Evolutionary conservation across 2,113 vertebrate genomes (phyloP).

Genomic region (Miniopterus natalensis): DNA sequence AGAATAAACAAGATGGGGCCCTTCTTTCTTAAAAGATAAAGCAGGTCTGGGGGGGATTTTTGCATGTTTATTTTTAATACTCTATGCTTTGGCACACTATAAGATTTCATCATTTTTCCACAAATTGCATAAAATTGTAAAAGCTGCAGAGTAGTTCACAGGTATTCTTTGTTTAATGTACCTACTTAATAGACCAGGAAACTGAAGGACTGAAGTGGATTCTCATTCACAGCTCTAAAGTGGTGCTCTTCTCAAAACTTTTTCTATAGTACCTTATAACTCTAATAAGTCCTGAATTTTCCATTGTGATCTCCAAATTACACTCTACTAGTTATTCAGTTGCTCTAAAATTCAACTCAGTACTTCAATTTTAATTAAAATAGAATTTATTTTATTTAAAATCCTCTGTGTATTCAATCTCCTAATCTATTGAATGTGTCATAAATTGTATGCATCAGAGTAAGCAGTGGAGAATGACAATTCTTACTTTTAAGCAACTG

Average conservation of each 20-base stretch:
- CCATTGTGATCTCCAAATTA: neutral
- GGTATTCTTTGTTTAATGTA: neutral
- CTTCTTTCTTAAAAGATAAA: neutral
- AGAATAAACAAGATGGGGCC: neutral
- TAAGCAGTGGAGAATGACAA: slow-evolving; percentile 7
- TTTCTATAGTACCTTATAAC: neutral
- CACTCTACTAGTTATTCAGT: slow-evolving; percentile 11
- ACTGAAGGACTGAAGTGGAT: neutral
- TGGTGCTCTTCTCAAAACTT: neutral
- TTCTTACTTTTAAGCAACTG: slow-evolving; percentile 42
- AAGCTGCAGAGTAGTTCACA: neutral
- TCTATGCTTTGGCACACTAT: neutral
- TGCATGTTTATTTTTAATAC: neutral
- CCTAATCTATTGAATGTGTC: neutral
- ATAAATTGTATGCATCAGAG: slow-evolving; percentile 10
- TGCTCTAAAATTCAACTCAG: neutral
- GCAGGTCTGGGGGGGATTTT: rapidly evolving
- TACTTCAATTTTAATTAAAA: slow-evolving; percentile 71
- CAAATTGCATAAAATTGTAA: neutral
- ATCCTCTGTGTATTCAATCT: neutral
- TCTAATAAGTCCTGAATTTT: slow-evolving; percentile 41
- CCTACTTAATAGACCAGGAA: neutral
- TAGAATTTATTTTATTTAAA: slow-evolving; percentile 51
- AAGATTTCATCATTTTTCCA: neutral
- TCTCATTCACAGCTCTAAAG: neutral